Evolutionary conservation across 2,888 invertebrate species (phyloP).

Genomic region (Chrysolina oricalcia): DNA sequence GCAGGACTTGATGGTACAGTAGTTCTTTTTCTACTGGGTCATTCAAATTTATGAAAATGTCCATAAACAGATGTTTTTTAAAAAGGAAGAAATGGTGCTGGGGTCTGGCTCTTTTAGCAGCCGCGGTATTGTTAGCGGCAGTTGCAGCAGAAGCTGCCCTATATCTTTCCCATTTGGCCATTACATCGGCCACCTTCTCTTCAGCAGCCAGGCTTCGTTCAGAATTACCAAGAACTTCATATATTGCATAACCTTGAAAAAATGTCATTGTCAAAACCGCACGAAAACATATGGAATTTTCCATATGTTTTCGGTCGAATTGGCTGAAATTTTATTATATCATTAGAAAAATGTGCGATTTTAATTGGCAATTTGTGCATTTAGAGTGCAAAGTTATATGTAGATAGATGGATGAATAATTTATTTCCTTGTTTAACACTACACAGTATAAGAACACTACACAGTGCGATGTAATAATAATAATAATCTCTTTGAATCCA

Average conservation of each 20-base stretch:
- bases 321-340: too few species aligned
- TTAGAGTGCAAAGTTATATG: too few species aligned
- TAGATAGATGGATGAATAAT: too few species aligned
- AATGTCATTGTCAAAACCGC: neutral
- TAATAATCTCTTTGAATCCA: too few species aligned
- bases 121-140: conserved; percentile 64
- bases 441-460: too few species aligned
- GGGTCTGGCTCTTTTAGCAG: conserved; percentile 68
- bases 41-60: conserved; percentile 84
- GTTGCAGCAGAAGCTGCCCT: conserved; percentile 79
- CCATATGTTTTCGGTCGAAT: too few species aligned
- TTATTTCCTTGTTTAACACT: too few species aligned
- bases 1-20: conserved; percentile 93
- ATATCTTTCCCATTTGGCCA: conserved; percentile 96
- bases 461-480: too few species aligned
- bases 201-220: conserved; percentile 89
- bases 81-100: conserved; percentile 82
- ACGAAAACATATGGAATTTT: too few species aligned
- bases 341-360: too few species aligned
- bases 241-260: conserved; percentile 87
- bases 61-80: conserved; percentile 88
- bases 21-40: conserved; percentile 95
- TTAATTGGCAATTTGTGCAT: too few species aligned
- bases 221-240: conserved; percentile 90
- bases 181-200: conserved; percentile 94